A percentile compares a stretch with the other conserved stretches of the same genome.
phyloP scores from a whole-genome alignment of 2,888 invertebrate species.

The Iselma pallidipennis region DNA sequence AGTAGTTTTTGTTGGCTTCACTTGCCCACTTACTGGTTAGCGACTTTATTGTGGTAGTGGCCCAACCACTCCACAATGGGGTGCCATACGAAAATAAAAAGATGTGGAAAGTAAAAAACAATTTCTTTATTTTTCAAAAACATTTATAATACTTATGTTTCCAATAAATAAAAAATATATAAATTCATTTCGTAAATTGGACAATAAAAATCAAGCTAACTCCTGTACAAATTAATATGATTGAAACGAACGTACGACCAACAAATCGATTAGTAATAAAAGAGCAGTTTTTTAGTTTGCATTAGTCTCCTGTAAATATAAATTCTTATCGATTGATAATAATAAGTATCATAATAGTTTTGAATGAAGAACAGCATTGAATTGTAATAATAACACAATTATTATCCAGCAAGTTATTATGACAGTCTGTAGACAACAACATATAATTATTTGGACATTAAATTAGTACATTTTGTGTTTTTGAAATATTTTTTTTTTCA shows the following conservation, averaged over 20 bases:
- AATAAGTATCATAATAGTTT: slow-evolving; percentile 36
- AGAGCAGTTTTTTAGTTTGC: not conserved
- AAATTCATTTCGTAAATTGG: slow-evolving; percentile 45
- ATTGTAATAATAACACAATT: slow-evolving; percentile 50
- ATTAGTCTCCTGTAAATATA: not conserved
- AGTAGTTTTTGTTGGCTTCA: no score
- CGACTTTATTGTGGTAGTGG: no score
- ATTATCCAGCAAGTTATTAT: slow-evolving; percentile 47
- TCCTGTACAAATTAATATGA: slow-evolving; percentile 41
- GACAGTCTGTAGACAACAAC: slow-evolving; percentile 49
- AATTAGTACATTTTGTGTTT: slow-evolving; percentile 48
- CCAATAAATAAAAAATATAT: slow-evolving; percentile 42
- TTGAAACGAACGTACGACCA: not conserved
- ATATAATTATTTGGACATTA: slow-evolving; percentile 50
- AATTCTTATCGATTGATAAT: slow-evolving; percentile 3
- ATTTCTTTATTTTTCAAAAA: slow-evolving; percentile 57
- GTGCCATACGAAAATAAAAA: not conserved
- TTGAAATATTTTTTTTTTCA: slow-evolving; percentile 41
- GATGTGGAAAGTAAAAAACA: slow-evolving; percentile 48
- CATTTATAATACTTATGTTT: slow-evolving; percentile 55
- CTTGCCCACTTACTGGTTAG: no score
- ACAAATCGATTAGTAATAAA: no score
- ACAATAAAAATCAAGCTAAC: slow-evolving; percentile 45
- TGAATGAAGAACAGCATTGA: slow-evolving; percentile 41
- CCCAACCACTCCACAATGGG: no score